Evolutionary conservation across 2,797 vertebrate genomes (phyloP).

Genomic region (Falco cherrug): DNA sequence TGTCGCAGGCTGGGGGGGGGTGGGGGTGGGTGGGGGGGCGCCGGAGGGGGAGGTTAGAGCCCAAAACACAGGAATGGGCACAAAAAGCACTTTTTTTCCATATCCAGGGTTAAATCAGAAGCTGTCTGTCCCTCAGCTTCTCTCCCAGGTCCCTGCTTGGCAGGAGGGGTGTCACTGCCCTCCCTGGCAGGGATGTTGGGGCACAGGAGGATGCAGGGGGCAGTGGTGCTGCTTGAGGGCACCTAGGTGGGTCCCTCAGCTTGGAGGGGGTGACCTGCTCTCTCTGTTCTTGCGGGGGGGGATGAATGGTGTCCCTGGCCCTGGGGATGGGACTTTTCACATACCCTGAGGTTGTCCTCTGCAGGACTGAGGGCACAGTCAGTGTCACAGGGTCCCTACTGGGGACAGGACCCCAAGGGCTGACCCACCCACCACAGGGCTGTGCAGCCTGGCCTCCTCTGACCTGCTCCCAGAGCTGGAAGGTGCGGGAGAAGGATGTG

Average conservation of each 20-base stretch:
- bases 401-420: not conserved
- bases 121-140: not conserved
- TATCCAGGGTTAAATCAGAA: not conserved
- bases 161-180: not conserved
- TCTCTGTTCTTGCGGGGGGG: not conserved
- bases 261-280: not conserved
- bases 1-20: not conserved
- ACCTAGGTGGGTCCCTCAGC: not conserved
- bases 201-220: not conserved
- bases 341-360: not conserved
- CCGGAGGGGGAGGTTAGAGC: not conserved
- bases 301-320: not conserved
- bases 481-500: not conserved
- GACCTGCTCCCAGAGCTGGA: not conserved
- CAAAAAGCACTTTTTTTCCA: not conserved
- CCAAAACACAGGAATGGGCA: not conserved
- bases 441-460: not conserved
- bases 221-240: not conserved
- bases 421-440: fast-evolving
- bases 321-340: not conserved
- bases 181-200: not conserved
- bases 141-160: not conserved
- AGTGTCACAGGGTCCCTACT: not conserved
- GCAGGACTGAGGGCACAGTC: not conserved
- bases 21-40: too few relatives aligned